These are phyloP conservation scores for Rhizomys pruinosus DNA, from an alignment of 2,113 vertebrate genomes.

Conservation along the genomic window DNA sequence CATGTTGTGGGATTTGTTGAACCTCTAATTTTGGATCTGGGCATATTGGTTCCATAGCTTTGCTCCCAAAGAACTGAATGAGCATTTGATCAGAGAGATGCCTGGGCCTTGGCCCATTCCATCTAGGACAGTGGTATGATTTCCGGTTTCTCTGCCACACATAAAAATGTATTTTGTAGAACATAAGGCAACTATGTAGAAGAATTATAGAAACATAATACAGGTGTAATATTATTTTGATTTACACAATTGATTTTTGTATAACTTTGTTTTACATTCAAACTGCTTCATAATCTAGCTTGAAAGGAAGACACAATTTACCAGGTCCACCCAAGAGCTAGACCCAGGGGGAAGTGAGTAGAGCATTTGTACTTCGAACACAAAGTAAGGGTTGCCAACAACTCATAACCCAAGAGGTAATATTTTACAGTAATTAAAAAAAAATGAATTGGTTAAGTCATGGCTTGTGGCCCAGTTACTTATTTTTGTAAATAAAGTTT, in stretches of 20 bases:
- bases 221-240: not conserved
- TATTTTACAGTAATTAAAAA: not conserved
- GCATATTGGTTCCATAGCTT: not conserved
- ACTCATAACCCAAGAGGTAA: not conserved
- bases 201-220: not conserved
- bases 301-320: slow-evolving; percentile 8
- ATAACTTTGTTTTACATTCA: not conserved
- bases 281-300: not conserved
- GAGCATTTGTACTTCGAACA: not conserved
- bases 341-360: not conserved
- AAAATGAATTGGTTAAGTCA: not conserved
- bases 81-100: not conserved
- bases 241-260: not conserved
- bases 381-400: not conserved
- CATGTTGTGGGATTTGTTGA: not conserved
- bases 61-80: not conserved
- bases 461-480: not conserved
- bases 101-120: not conserved
- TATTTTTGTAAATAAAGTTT: slow-evolving; percentile 46
- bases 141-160: not conserved
- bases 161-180: not conserved
- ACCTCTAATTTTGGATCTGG: not conserved
- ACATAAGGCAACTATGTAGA: not conserved
- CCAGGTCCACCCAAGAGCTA: not conserved
- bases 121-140: not conserved